Evolutionary conservation across 2,888 invertebrate genomes (phyloP).

Genomic region (Pristionchus entomophagus): DNA sequence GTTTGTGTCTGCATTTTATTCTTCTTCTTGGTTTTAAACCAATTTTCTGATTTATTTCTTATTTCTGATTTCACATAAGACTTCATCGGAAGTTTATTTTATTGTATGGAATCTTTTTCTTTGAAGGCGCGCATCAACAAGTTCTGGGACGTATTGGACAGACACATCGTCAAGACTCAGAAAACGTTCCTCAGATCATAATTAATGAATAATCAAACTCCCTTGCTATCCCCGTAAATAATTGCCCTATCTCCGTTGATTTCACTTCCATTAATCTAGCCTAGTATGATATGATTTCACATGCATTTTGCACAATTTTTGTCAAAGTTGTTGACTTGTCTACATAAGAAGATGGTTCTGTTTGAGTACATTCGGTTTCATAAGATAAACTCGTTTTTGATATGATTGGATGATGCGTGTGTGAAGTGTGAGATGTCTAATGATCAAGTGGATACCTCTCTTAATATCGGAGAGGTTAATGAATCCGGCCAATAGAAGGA

Average conservation of each 20-base stretch:
- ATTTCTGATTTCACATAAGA: no score
- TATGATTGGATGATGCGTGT: not conserved
- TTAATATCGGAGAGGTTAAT: not conserved
- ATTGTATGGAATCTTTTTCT: no score
- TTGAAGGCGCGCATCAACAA: conserved; percentile 87
- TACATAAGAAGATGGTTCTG: not conserved
- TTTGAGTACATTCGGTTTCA: not conserved
- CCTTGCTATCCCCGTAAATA: not conserved
- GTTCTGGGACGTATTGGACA: conserved; percentile 97
- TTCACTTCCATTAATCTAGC: not conserved
- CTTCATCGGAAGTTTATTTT: no score
- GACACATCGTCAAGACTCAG: conserved; percentile 90
- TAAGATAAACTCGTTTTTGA: not conserved
- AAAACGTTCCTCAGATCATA: conserved; percentile 89
- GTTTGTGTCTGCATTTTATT: not conserved
- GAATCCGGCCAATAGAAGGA: not conserved
- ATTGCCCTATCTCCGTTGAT: not conserved
- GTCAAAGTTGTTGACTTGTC: not conserved
- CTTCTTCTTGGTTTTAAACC: not conserved
- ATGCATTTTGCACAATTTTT: conserved; percentile 27
- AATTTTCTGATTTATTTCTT: not conserved
- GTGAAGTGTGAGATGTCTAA: not conserved
- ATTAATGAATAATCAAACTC: not conserved
- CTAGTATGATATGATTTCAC: not conserved
- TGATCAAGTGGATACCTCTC: conserved; percentile 29